phyloP scores from a whole-genome alignment of 2,797 vertebrate genomes.

The Phataginus tetradactyla region DNA sequence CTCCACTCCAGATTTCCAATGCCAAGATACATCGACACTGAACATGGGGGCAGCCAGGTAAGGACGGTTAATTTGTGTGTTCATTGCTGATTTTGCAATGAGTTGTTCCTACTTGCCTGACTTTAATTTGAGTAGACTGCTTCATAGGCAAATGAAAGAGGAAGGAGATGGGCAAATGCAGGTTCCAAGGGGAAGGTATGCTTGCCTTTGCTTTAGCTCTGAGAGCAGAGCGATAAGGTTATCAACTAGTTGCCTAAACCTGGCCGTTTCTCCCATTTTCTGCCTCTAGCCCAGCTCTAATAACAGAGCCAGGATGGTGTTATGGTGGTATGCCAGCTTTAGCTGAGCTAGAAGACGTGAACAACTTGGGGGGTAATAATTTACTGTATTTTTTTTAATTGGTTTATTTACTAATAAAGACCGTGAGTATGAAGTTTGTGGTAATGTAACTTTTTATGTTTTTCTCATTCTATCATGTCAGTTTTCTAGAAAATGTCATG shows the following conservation, averaged over 20 bases:
- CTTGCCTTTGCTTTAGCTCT: neutral
- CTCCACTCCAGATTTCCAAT: conserved; percentile 97
- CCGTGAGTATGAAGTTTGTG: neutral
- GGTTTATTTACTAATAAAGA: neutral
- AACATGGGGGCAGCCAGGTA: conserved; percentile 98
- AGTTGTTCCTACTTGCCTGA: neutral
- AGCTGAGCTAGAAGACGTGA: neutral
- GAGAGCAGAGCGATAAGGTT: neutral
- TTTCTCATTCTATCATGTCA: conserved; percentile 19
- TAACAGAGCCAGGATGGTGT: neutral
- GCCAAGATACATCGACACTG: conserved; percentile 98
- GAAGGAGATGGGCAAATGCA: neutral
- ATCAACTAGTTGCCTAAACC: neutral
- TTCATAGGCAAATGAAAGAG: neutral
- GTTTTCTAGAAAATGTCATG: conserved; percentile 35
- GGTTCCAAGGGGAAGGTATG: neutral
- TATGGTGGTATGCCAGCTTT: neutral
- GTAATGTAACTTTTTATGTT: neutral
- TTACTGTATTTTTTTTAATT: neutral
- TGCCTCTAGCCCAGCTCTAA: neutral
- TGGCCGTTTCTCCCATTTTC: neutral
- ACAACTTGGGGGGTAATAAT: neutral
- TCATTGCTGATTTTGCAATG: neutral
- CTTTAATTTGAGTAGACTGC: neutral
- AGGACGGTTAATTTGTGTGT: neutral